Base-by-base conservation (phyloP, 1,140 invertebrate species). In the Brachionus plicatilis region DNA sequence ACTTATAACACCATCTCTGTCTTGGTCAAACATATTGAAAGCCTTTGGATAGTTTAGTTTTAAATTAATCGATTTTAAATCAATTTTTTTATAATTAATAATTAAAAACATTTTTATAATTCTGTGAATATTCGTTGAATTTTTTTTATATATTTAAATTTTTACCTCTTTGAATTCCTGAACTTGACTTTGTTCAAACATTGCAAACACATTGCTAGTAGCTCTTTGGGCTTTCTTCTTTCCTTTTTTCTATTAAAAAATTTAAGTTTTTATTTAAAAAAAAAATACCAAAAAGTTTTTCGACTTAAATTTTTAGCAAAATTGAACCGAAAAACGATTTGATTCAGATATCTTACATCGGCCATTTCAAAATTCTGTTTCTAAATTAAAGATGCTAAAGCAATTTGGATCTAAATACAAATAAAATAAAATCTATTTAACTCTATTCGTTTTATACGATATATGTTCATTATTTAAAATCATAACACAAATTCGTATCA, bases 141-240 rank as follows among this genome's bases (percentile, higher is more conserved):
- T 47, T 47, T 47, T 47, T 47, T 4, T 12, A 47, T 0, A 47
- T 12, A 7, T 47, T 47, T 14, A 1, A 37, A 24, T 83, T 37
- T 92, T 92, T 89, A 95, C 94, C 94, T 94, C 95, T 94, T 93
- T 96, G 94, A 86, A 96, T 90, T 96, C 94, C 86, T 90, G 89
- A 85, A 90, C 88, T 84, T 87, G 85, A 85, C 86, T 87, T 86
- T 89, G 87, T 53, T 87, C 86, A 75, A 89, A 88, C 85, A 87
- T 87, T 70, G 88, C 87, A 85, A 88, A 90, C 41, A 90, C 88
- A 85, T 88, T 88, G 66, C 88, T 89, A 68, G 88, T 88, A 60
- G 87, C 88, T 85, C 88, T 85, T 82, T 88, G 87, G 33, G 86
- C 87, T 79, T 86, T 85, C 45, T 85, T 85, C 72, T 66, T 60